phyloP scores from a whole-genome alignment of 1,140 invertebrate species.

The Microplitis mediator region DNA sequence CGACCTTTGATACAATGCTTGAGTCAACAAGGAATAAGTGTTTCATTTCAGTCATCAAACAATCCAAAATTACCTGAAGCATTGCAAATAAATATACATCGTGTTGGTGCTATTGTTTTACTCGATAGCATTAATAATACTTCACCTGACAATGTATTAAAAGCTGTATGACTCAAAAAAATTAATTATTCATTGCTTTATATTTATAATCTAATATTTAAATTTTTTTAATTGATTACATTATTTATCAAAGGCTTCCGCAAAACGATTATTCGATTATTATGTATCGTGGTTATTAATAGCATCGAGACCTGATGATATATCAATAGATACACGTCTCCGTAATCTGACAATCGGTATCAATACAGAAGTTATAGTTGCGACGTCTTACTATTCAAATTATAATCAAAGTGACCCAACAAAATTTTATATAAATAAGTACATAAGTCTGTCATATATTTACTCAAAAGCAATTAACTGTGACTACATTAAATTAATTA shows the following conservation, averaged over 20 bases:
- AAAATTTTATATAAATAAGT: slow-evolving; percentile 27
- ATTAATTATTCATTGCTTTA: background rate
- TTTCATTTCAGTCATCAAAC: slow-evolving; percentile 25
- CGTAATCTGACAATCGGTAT: slow-evolving; percentile 35
- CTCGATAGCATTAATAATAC: slow-evolving; percentile 32
- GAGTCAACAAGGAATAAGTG: slow-evolving; percentile 29
- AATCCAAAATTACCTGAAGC: slow-evolving; percentile 30
- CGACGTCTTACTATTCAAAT: slow-evolving; percentile 18
- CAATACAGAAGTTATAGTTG: slow-evolving; percentile 34
- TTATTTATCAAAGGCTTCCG: slow-evolving; percentile 29
- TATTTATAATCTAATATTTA: background rate
- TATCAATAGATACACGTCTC: slow-evolving; percentile 29
- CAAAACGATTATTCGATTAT: slow-evolving; percentile 35
- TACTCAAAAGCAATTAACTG: background rate
- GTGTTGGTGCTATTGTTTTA: slow-evolving; percentile 31
- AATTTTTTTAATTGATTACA: background rate
- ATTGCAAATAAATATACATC: slow-evolving; percentile 28
- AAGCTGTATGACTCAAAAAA: slow-evolving; percentile 26
- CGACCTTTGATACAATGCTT: slow-evolving; percentile 32
- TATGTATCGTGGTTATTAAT: slow-evolving; percentile 35
- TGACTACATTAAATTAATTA: slow-evolving; percentile 3
- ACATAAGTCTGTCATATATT: background rate
- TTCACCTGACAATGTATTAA: slow-evolving; percentile 23
- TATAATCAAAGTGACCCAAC: background rate
- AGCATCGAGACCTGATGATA: slow-evolving; percentile 24